These are phyloP conservation scores for Heliconius charithonia DNA, from an alignment of 2,888 invertebrate genomes.

Conservation along the genomic window DNA sequence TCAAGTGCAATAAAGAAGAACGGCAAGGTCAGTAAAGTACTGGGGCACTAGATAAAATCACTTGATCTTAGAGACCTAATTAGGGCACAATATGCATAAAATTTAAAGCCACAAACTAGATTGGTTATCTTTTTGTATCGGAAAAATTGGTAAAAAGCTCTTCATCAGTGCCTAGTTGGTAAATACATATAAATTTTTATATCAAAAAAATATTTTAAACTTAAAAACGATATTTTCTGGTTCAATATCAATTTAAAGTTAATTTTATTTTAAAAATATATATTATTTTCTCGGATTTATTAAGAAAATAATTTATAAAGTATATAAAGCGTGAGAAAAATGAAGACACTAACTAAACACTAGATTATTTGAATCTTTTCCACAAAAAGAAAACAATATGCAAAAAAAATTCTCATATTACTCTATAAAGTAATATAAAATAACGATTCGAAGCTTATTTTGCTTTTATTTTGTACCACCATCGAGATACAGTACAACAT, in stretches of 20 bases:
- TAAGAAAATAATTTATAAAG: neutral
- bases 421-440: neutral
- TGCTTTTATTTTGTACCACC: neutral
- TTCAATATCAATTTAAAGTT: too few species aligned
- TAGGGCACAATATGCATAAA: slow-evolving; percentile 4
- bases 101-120: neutral
- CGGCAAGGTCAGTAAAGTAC: neutral
- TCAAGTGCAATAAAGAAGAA: neutral
- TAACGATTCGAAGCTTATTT: neutral
- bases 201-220: too few species aligned
- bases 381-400: too few species aligned
- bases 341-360: neutral
- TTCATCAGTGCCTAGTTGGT: too few species aligned
- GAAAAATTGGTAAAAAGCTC: too few species aligned
- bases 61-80: neutral
- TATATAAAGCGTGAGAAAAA: neutral
- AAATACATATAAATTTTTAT: too few species aligned
- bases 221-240: too few species aligned
- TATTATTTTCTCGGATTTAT: neutral
- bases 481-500: slow-evolving; percentile 10
- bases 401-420: neutral
- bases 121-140: too few species aligned
- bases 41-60: neutral
- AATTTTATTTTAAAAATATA: too few species aligned
- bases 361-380: too few species aligned